Base-by-base conservation (phyloP, 2,888 invertebrate species). In the Dryobota labecula region DNA sequence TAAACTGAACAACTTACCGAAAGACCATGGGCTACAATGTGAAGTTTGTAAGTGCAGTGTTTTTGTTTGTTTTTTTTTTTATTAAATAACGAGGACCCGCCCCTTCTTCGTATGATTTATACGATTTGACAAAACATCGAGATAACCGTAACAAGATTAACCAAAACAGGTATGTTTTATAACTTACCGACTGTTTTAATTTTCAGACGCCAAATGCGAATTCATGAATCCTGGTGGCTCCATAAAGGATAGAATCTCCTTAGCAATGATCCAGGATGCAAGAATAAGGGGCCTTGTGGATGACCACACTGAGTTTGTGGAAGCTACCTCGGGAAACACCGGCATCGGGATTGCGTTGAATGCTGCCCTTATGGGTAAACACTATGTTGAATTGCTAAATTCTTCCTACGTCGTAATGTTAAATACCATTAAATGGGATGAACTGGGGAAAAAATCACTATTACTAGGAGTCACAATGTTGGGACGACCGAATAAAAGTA, bases 191-290 rank as follows among this genome's bases (percentile, higher is more conserved):
- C 4, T 60, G 0, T 24, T 43, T 49, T 38, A 0, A 57, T 69
- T 83, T 83, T 72, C 90, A 99, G 99, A 98, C 94, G 99, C 97
- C 53, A 99, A 99, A 96, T 99, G 99, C 92, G 99, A 99, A 94
- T 99, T 97, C 90, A 96, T 99, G 88, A 99, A 99, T 93, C 98
- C 99, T 45, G 99, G 99, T 54, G 99, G 99, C 6, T 99, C 98
- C 36, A 97, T 98, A 0, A 99, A 99, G 91, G 99, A 99, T 90
- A 96, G 99, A 65, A 99, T 99, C 86, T 99, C 97, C 0, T 96
- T 97, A 84, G 96, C 99, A 76, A 99, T 99, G 99, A 96, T 99
- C 2, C 97, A 97, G 91, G 99, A 99, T 92, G 99, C 99, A 0
- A 99, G 99, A 93, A 96, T 96, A 60, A 96, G 96, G 63, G 99